Evolutionary conservation across 92 coral and sea anemone species (phyloP).

Genomic region (Phenganax subtilis): DNA sequence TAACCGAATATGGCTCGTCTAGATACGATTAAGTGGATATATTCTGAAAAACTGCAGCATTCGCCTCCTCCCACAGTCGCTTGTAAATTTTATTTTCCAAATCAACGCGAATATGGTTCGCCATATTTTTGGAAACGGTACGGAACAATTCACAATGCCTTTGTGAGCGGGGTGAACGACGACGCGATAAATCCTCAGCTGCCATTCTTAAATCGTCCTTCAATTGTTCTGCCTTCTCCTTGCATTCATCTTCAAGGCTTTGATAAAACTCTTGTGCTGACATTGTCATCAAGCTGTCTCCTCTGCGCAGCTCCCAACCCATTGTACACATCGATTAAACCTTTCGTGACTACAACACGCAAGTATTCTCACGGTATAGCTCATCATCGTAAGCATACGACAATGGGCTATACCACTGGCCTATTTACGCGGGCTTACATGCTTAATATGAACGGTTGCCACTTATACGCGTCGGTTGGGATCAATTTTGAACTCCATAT

Average conservation of each 20-base stretch:
- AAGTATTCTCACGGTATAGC: not conserved
- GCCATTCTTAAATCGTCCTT: slow-evolving; percentile 14
- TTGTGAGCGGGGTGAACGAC: slow-evolving; percentile 33
- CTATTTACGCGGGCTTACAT: too few relatives aligned
- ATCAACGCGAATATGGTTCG: slow-evolving; percentile 9
- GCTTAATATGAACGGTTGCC: too few relatives aligned
- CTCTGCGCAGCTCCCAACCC: slow-evolving; percentile 5
- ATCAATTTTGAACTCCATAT: too few relatives aligned
- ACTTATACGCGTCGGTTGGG: too few relatives aligned
- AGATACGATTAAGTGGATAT: not conserved
- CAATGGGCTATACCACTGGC: too few relatives aligned
- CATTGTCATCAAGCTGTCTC: slow-evolving; percentile 23
- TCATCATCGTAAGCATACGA: too few relatives aligned
- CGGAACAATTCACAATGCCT: slow-evolving; percentile 18
- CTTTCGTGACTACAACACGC: not conserved
- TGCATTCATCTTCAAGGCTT: slow-evolving; percentile 18
- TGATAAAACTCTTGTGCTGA: slow-evolving; percentile 29
- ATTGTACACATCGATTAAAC: not conserved
- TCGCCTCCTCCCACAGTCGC: slow-evolving; percentile 37
- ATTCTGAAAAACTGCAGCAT: slow-evolving; percentile 32
- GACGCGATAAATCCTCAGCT: slow-evolving; percentile 27
- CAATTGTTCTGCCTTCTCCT: slow-evolving; percentile 15
- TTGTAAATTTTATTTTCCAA: slow-evolving; percentile 32
- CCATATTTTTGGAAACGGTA: slow-evolving; percentile 22
- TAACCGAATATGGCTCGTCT: too few relatives aligned